phyloP scores from a whole-genome alignment of 2,113 vertebrate species.

The Propithecus coquereli region DNA sequence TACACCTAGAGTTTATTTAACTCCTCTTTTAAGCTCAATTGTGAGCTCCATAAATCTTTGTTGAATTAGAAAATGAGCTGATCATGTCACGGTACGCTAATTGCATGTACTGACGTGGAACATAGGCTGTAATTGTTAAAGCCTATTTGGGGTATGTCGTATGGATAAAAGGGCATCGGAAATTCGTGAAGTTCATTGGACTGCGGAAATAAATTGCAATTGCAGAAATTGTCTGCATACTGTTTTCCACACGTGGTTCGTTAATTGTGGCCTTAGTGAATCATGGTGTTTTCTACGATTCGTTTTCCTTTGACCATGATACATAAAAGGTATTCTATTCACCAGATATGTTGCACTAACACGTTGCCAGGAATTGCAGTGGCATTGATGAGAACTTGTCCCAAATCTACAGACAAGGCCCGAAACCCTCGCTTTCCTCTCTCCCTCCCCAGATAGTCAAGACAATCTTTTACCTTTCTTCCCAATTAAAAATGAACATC shows the following conservation, averaged over 20 bases:
- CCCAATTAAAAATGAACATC: accelerated
- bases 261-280: neutral
- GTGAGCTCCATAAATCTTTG: neutral
- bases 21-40: accelerated
- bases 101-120: no score
- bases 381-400: neutral
- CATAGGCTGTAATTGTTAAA: neutral
- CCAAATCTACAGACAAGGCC: neutral
- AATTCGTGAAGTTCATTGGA: accelerated
- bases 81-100: neutral
- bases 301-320: neutral
- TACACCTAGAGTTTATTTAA: neutral
- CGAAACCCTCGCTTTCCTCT: neutral
- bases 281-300: no score
- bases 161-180: neutral
- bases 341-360: no score
- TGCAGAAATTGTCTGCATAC: neutral
- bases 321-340: no score
- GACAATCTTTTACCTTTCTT: no score
- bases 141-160: no score
- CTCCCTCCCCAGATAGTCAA: neutral
- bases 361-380: neutral
- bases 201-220: neutral
- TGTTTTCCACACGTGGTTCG: neutral
- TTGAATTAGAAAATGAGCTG: neutral